Conservation (phyloP, 2,888 invertebrate species). For the Diogma glabrata region DNA sequence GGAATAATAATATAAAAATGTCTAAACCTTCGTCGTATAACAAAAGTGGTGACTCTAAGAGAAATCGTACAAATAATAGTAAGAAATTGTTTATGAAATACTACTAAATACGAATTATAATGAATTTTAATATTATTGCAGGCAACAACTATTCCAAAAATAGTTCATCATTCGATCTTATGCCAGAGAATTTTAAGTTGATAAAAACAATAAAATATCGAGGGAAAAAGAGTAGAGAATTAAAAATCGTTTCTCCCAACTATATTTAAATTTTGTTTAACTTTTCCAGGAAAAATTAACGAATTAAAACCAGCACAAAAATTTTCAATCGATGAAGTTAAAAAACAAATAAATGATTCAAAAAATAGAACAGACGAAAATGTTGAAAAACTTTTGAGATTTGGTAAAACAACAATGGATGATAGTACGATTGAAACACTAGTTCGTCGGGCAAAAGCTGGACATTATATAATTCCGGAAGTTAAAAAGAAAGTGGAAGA, state of each 20-base stretch:
- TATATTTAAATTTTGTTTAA: not conserved
- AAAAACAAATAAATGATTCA: not conserved
- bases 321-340: not conserved
- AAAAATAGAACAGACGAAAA: not conserved
- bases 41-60: too few species aligned
- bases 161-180: not conserved
- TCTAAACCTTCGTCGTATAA: too few species aligned
- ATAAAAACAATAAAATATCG: not conserved
- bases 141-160: not conserved
- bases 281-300: not conserved
- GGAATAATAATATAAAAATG: too few species aligned
- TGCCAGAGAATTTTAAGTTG: constrained; percentile 2
- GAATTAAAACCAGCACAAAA: not conserved
- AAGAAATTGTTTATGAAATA: too few species aligned
- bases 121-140: not conserved
- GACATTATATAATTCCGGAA: constrained; percentile 6
- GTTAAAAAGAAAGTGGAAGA: not conserved
- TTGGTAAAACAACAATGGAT: not conserved
- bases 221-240: not conserved
- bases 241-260: not conserved
- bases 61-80: too few species aligned
- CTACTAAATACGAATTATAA: too few species aligned
- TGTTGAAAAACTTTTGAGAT: constrained; percentile 1
- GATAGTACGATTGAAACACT: not conserved
- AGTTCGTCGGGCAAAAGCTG: constrained; percentile 1